These are phyloP conservation scores for Leptinotarsa haldemani DNA, from an alignment of 2,888 invertebrate species.

Conservation along the genomic window DNA sequence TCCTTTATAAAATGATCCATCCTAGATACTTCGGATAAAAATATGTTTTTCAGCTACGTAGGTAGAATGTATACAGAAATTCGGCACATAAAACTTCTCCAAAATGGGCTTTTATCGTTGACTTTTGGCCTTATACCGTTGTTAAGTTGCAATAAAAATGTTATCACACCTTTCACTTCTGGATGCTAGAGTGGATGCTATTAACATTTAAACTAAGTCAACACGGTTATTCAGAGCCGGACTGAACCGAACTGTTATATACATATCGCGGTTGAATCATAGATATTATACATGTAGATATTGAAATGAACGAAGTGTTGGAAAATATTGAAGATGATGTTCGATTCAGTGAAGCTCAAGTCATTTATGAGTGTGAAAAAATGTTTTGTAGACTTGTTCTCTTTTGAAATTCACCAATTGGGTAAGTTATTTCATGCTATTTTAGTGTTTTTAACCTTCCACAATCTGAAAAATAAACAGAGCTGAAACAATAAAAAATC, in stretches of 20 bases:
- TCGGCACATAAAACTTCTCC: neutral
- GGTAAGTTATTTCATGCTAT: too few species aligned
- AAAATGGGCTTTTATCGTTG: constrained; percentile 3
- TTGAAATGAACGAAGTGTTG: too few species aligned
- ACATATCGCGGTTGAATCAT: neutral
- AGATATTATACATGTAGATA: too few species aligned
- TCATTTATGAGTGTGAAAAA: too few species aligned
- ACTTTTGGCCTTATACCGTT: constrained; percentile 16
- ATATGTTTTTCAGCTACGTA: neutral
- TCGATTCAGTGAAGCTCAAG: too few species aligned
- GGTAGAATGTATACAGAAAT: neutral
- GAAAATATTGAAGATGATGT: too few species aligned
- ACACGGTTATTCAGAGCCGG: neutral
- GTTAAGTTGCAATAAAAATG: constrained; percentile 23
- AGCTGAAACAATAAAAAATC: too few species aligned
- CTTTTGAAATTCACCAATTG: too few species aligned
- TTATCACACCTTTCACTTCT: constrained; percentile 25
- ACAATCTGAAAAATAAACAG: too few species aligned
- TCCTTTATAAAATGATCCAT: neutral
- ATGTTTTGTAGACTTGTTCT: too few species aligned
- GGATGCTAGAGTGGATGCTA: neutral
- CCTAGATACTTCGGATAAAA: neutral
- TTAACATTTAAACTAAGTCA: neutral
- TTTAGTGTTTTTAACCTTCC: too few species aligned
- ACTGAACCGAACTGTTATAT: neutral